Evolutionary conservation across 2,113 vertebrate genomes (phyloP).

Genomic region (Pomatostomus ruficeps): DNA sequence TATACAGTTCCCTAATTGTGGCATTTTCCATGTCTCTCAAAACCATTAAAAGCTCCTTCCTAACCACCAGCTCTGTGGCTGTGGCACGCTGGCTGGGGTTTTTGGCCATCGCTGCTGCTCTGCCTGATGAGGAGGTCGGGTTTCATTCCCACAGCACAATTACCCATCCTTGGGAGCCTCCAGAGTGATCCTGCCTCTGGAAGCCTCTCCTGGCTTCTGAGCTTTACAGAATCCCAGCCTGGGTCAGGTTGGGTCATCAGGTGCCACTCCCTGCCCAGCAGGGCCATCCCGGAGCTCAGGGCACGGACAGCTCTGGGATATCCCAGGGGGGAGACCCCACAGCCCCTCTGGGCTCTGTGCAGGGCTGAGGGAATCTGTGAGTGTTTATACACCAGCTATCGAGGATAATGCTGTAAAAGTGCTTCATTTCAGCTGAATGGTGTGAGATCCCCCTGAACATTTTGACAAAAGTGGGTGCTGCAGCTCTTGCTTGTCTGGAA

Average conservation of each 20-base stretch:
- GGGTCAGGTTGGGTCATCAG: background rate
- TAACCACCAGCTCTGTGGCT: background rate
- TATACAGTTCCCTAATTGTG: background rate
- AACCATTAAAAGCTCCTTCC: background rate
- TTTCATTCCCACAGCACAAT: background rate
- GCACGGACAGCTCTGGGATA: background rate
- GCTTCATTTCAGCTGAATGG: background rate
- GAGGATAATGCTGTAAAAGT: background rate
- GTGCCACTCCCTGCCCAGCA: background rate
- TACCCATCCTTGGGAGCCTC: background rate
- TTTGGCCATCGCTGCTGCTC: background rate
- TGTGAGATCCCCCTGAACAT: background rate
- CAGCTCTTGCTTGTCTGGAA: background rate
- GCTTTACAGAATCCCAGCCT: background rate
- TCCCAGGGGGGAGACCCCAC: background rate
- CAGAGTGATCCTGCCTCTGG: background rate
- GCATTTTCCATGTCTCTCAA: background rate
- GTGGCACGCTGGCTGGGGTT: background rate
- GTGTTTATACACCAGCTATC: background rate
- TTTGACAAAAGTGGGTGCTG: background rate
- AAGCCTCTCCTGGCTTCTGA: background rate
- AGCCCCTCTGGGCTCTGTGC: no score
- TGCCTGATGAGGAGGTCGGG: background rate
- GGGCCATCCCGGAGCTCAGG: background rate
- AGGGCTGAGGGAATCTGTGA: background rate